Conservation (phyloP, 2,113 vertebrate species). For the Salvelinus alpinus region DNA sequence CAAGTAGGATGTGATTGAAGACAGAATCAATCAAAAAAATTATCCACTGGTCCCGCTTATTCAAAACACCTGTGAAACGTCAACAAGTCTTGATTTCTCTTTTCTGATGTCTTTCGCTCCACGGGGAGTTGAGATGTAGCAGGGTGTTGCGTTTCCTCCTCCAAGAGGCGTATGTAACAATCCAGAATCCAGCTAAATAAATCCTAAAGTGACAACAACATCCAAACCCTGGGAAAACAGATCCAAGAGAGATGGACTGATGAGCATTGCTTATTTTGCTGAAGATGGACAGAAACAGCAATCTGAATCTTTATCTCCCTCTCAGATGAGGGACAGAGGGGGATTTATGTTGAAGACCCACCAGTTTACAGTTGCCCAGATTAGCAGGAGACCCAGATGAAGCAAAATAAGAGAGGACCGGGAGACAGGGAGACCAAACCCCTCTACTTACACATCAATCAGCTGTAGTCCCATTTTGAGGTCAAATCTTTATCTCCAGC, state of each 20-base stretch:
- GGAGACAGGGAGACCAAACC: slow-evolving; percentile 5
- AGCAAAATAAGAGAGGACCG: slow-evolving; percentile 20
- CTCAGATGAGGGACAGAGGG: slow-evolving; percentile 59
- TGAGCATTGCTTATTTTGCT: slow-evolving; percentile 55
- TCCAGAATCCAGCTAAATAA: slow-evolving; percentile 61
- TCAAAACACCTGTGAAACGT: slow-evolving; percentile 50
- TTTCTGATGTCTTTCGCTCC: slow-evolving; percentile 36
- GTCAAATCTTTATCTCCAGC: not conserved
- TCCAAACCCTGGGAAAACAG: slow-evolving; percentile 33
- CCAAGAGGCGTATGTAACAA: not conserved
- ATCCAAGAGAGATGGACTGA: slow-evolving; percentile 37
- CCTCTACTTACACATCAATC: not conserved
- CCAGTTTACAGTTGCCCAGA: slow-evolving; percentile 67
- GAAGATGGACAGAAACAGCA: slow-evolving; percentile 47
- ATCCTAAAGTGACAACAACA: slow-evolving; percentile 44
- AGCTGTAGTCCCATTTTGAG: not conserved
- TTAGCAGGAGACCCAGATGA: slow-evolving; percentile 63
- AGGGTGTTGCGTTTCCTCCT: no score
- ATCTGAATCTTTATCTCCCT: slow-evolving; percentile 64
- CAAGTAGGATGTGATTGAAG: not conserved
- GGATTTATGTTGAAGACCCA: slow-evolving; percentile 70
- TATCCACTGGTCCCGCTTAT: not conserved
- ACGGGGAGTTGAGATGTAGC: no score
- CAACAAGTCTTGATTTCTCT: slow-evolving; percentile 45
- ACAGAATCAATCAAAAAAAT: not conserved